Evolutionary conservation across 2,113 vertebrate genomes (phyloP), one percentile per base, ranked within the genome.

Genomic region (Acrocephalus kingi): DNA sequence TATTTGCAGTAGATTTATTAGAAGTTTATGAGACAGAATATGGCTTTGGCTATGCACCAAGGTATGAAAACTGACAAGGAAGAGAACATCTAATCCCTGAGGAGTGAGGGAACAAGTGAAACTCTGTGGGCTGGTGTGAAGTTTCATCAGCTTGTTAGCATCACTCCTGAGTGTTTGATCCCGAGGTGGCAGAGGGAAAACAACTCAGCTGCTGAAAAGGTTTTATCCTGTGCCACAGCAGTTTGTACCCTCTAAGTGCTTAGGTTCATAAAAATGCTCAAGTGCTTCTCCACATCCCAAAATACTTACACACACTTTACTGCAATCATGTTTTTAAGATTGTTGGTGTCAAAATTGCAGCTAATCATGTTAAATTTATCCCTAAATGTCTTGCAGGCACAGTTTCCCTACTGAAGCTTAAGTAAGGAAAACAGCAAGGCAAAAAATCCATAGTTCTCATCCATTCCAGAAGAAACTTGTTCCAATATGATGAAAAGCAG

Each of bases 371-470:
- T 67, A 84, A 93, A 77, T 13, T 43, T 1, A n/a, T 48, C 48
- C 64, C 85, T n/a, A 80, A 54, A 45, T 24, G 9, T 78, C 74
- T 67, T 15, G 6, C 17, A 52, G 80, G 61, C 84, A 66, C 49
- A 41, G 48, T 56, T 93, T 84, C n/a, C 56, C 22, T n/a, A 2
- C 59, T 35, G 25, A 33, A 62, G n/a, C 21, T 81, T 30, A 45
- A 72, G 28, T 2, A 54, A 51, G 2, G 1, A 54, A 58, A 54
- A 15, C 10, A 67, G 16, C n/a, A 41, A 61, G 73, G 71, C 30
- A 55, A 4, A 4, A 48, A 83, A 19, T 8, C 31, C 0, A 0
- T 3, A 23, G 19, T 37, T 31, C 28, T 74, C 23, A n/a, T 10
- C 19, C 61, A 31, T 52, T 74, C 41, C 27, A 10, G 43, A 13